Evolutionary conservation across 2,113 vertebrate genomes (phyloP), one percentile per base, ranked within the genome.

Genomic region (Amia ocellicauda): DNA sequence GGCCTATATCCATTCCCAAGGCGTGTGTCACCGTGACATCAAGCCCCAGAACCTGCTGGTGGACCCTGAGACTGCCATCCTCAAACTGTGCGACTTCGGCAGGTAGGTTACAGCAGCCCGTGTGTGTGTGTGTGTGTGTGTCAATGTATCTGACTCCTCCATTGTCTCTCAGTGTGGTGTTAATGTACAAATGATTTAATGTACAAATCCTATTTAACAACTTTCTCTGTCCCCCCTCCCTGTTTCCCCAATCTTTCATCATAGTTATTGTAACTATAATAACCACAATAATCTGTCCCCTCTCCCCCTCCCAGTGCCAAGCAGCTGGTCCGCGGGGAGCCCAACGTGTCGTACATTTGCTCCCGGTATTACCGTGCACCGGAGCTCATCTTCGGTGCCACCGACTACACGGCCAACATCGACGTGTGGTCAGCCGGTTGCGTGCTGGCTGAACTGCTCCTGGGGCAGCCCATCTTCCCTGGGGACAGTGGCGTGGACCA

Each of bases 1-100:
- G 84, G 94, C 93, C 72, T 96, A 96, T 86, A 96, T 96, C 81
- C 94, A 96, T 90, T 96, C 94, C 86, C 94, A 96, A 83, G 94
- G 94, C 0, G 93, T 95, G 72, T 96, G 94, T 83, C 94, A 96
- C 83, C 85, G 94, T 53, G 94, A 96, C 82, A 96, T 96, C 80
- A 96, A 96, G 75, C 94, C 94, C 67, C 94, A 96, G 83, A 96
- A 96, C 73, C 86, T 96, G 60, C 82, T 96, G 83, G 93, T 96
- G 80, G 94, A 95, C 77, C 94, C 94, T 0, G 94, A 96, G 76
- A 94, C 93, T 0, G 94, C 93, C 49, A 91, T 96, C 63, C 92
- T 96, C 71, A 96, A 96, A 77, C 91, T 96, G 61, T 95, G 94
- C 60, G 94, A 96, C 78, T 96, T 96, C 76, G 94, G 94, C 85